Base-by-base conservation (phyloP, 2,888 invertebrate genomes). In the Dichetophora obliterata region DNA sequence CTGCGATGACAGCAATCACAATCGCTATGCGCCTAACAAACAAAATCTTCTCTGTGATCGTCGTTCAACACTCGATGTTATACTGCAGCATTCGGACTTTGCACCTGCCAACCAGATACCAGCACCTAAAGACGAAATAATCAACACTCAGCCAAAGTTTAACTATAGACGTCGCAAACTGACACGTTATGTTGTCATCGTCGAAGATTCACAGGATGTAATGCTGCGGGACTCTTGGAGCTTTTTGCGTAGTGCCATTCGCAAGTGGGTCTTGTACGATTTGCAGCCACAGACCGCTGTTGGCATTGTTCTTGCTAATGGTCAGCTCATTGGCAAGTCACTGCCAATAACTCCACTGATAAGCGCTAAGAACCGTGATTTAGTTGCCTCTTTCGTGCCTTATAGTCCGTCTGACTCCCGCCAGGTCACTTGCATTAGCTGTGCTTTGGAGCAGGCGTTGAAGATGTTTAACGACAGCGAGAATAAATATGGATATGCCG, bases 21-120 rank as follows among this genome's bases (percentile, higher is more conserved):
- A 93, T 84, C 88, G 90, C 5, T 90, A 91, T 78, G 92, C 92
- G 0, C 93, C 93, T 0, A 93, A 92, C 27, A 92, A 92, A 86
- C 93, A 93, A 79, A 93, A 93, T 85, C 89, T 91, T 48, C 88
- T 93, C 27, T 93, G 93, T 84, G 89, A 91, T 75, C 89, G 92
- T 34, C 89, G 90, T 63, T 92, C 92, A 82, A 91, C 92, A 2
- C 89, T 91, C 83, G 92, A 92, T 78, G 91, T 93, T 24, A 92
- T 92, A 75, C 85, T 90, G 34, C 88, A 89, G 77, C 91, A 92
- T 84, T 81, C 85, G 1, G 92, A 92, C 83, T 92, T 92, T 82
- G 82, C 82, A 3, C 77, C 76, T 0, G 50, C n/a, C 19, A 34
- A 65, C 14, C 22, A 16, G 6, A 3, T 1, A 22, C 16, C 31